Evolutionary conservation across 2,888 invertebrate species (phyloP), one percentile per base, ranked within the genome.

Genomic region (Synergus laeviventris): DNA sequence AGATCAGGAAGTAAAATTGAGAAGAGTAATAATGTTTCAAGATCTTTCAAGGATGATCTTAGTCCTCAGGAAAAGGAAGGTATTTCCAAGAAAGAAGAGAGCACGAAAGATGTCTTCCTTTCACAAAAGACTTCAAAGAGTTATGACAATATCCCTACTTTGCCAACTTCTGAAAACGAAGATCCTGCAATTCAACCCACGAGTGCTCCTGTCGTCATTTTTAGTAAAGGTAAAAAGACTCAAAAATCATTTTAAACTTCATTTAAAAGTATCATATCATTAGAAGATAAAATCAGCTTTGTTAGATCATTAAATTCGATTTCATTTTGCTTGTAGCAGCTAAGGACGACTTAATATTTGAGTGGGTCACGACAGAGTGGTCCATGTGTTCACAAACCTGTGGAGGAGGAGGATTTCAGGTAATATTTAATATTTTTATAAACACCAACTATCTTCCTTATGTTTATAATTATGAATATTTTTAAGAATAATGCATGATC

Each of bases 341-440:
- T 74, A 83, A 83, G 38, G 86, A 87, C 21, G 85, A 92, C 85
- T 86, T 94, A 82, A 91, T 94, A 84, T 97, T 96, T 89, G 94
- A 94, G 82, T 97, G 97, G 97, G 93, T 94, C 87, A 94, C 95
- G 14, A 95, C 95, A 0, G 94, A 95, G 12, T 98, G 98, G 98
- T 95, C 97, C 0, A 93, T 94, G 16, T 98, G 98, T 89, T 96
- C 96, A 1, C 95, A 95, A 82, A 94, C 94, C 0, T 98, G 98
- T 86, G 96, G 96, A 0, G 95, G 95, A 60, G 93, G 93, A 75
- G 97, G 97, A 1, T 92, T 92, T 84, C 93, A 93, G 91, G 92
- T 92, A 88, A 75, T 81, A 24, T 24, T 61, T 5, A 0, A 18
- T 7, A 9, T 2, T n/a, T n/a, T 39, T 11, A 39, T 49, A 9